Evolutionary conservation across 2,113 vertebrate species (phyloP).

Genomic region (Paratilapia polleni): DNA sequence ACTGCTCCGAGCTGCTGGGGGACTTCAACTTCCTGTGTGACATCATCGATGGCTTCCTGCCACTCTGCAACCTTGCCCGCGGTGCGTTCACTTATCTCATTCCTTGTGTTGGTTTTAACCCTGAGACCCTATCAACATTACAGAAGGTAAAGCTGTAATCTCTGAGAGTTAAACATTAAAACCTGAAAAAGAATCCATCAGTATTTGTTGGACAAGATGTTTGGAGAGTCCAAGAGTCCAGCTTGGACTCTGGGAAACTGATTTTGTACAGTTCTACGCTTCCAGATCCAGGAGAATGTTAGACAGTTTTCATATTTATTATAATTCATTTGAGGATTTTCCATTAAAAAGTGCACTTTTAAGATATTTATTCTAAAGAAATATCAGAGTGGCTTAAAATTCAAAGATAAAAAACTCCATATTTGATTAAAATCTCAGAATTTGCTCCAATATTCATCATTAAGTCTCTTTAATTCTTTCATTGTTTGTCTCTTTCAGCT

Average conservation of each 20-base stretch:
- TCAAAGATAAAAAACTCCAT: accelerated
- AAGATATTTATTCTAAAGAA: not conserved
- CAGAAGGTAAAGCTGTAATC: not conserved
- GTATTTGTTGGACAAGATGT: not conserved
- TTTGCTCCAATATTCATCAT: not conserved
- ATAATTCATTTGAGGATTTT: not conserved
- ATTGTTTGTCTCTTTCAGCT: constrained; percentile 65
- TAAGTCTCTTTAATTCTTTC: not conserved
- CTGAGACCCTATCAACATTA: too few relatives aligned
- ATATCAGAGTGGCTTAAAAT: not conserved
- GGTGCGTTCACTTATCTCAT: constrained; percentile 54
- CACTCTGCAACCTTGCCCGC: constrained; percentile 79
- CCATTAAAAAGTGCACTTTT: too few relatives aligned
- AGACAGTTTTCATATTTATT: not conserved
- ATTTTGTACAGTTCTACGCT: too few relatives aligned
- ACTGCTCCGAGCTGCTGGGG: constrained; percentile 77
- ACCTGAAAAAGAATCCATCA: not conserved
- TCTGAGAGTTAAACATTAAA: not conserved
- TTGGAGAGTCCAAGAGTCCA: not conserved
- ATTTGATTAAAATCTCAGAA: not conserved
- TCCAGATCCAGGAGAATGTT: not conserved
- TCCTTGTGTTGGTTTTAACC: not conserved
- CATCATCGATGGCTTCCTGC: constrained; percentile 76
- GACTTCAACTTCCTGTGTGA: constrained; percentile 82
- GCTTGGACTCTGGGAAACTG: too few relatives aligned